Conservation (phyloP, 2,797 vertebrate genomes). For the Enteromius afrohamiltoni region DNA sequence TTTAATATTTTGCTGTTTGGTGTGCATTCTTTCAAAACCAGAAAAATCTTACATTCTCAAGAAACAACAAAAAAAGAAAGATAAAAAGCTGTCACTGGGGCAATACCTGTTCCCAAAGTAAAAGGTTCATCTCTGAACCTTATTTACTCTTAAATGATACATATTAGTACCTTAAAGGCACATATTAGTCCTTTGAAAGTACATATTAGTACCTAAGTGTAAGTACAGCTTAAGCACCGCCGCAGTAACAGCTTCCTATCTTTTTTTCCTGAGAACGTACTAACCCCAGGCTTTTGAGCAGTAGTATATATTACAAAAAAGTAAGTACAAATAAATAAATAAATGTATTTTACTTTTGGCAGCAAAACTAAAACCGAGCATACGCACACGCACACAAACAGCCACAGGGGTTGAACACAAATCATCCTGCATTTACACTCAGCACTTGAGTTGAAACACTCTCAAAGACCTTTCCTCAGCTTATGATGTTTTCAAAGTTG, state of each 20-base stretch:
- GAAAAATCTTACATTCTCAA: not conserved
- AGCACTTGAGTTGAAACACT: not conserved
- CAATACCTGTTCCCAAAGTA: not conserved
- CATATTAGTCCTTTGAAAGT: not conserved
- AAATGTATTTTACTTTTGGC: not conserved
- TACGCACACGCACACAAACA: conserved; percentile 15
- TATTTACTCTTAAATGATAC: not conserved
- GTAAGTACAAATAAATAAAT: not conserved
- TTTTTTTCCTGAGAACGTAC: not conserved
- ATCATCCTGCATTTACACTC: not conserved
- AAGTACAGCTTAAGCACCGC: not conserved
- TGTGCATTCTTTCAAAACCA: not conserved
- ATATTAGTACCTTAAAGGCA: not conserved
- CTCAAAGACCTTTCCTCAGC: conserved; percentile 20
- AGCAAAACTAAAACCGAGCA: not conserved
- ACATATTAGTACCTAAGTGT: not conserved
- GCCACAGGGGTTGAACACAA: not conserved
- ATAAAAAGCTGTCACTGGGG: not conserved
- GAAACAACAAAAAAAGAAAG: not conserved
- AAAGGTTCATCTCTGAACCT: not conserved
- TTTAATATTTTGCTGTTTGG: not conserved
- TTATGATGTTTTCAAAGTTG: conserved; percentile 19
- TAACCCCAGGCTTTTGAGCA: not conserved
- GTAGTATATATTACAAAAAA: not conserved
- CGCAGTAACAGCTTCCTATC: not conserved